Conservation (phyloP, 2,888 invertebrate species). For the Emmelina monodactyla region DNA sequence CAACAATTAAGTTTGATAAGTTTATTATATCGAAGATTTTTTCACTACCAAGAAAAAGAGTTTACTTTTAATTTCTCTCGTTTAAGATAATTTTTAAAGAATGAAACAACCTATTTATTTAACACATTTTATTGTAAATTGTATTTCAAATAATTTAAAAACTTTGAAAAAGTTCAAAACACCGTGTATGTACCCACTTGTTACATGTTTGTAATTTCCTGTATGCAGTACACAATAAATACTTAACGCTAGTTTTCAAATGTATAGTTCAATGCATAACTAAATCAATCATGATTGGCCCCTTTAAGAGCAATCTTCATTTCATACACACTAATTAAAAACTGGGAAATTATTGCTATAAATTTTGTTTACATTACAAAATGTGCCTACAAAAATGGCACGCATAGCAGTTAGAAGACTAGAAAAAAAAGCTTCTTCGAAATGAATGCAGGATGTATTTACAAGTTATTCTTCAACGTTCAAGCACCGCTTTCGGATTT, state of each 20-base stretch:
- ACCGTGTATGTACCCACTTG: constrained; percentile 40
- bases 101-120: constrained; percentile 15
- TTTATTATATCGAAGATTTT: no score
- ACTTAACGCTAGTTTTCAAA: constrained; percentile 50
- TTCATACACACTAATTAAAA: no score
- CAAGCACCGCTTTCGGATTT: constrained; percentile 37
- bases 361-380: constrained; percentile 24
- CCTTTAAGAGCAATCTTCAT: constrained; percentile 35
- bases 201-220: no score
- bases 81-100: constrained; percentile 12
- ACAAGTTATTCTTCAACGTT: no score
- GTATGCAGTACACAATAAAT: constrained; percentile 54
- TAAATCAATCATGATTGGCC: constrained; percentile 42
- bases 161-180: constrained; percentile 55
- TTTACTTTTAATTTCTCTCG: no score
- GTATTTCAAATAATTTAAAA: constrained; percentile 61
- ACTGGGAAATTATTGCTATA: no score
- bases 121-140: constrained; percentile 41
- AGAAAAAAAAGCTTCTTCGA: constrained; percentile 55
- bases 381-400: constrained; percentile 45
- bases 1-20: no score
- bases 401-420: constrained; percentile 54
- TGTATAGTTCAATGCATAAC: constrained; percentile 23
- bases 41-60: no score
- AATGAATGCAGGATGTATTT: no score